Conservation (phyloP, 2,888 invertebrate species). For the Incurvaria masculella region DNA sequence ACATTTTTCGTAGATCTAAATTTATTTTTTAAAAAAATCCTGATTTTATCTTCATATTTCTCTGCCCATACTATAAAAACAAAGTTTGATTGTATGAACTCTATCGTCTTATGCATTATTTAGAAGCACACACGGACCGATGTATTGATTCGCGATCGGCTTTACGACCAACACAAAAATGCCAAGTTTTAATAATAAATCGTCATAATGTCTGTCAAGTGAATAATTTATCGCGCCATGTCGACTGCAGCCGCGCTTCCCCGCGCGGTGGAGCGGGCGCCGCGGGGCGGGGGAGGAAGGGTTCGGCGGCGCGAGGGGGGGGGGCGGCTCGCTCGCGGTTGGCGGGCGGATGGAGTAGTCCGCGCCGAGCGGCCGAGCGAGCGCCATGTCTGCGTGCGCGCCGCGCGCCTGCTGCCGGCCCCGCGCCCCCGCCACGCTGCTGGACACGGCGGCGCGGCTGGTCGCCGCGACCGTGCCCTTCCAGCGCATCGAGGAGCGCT, state of each 20-base stretch:
- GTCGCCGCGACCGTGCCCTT: constrained; percentile 84
- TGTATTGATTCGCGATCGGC: no score
- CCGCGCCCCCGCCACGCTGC: constrained; percentile 68
- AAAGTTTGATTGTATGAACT: no score
- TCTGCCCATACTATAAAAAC: no score
- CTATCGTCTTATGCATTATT: no score
- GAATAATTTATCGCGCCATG: constrained; percentile 53
- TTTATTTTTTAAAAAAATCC: no score
- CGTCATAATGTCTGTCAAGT: constrained; percentile 53
- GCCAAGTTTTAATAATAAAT: constrained; percentile 56
- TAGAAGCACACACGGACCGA: no score
- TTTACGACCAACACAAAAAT: constrained; percentile 50
- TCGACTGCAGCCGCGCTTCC: constrained; percentile 49
- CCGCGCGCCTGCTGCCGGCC: constrained; percentile 54
- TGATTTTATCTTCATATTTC: no score
- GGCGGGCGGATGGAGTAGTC: constrained; percentile 29
- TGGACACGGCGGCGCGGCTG: constrained; percentile 80
- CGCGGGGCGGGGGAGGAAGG: constrained; percentile 18
- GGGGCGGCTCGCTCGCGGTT: constrained; percentile 24
- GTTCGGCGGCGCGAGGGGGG: constrained; percentile 20
- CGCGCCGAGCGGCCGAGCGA: constrained; percentile 53
- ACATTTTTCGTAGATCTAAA: no score
- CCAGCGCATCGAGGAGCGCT: constrained; percentile 82
- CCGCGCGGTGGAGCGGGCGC: constrained; percentile 25
- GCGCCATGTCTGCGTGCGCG: constrained; percentile 53